A percentile compares a stretch with the other conserved stretches of the same genome.
Conservation (phyloP, 2,113 vertebrate species). For the Halcyon malimbica region DNA sequence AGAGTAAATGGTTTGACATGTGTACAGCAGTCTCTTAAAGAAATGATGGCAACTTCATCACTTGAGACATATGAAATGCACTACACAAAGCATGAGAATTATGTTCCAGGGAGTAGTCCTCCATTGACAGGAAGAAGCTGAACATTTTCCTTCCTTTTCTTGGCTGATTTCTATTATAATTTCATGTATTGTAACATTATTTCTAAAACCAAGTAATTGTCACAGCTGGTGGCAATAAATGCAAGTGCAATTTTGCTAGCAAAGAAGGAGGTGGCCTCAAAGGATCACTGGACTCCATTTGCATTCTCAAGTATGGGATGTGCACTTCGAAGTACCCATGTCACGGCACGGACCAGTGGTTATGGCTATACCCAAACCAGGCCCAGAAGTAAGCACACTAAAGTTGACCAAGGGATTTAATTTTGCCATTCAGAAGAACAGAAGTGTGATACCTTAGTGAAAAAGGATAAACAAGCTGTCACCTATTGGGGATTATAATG, state of each 20-base stretch:
- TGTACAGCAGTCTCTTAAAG: not conserved
- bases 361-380: not conserved
- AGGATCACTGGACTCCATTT: not conserved
- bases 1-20: not conserved
- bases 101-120: not conserved
- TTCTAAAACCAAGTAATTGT: not conserved
- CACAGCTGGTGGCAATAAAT: not conserved
- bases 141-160: not conserved
- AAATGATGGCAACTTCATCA: not conserved
- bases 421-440: not conserved
- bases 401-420: not conserved
- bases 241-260: not conserved
- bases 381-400: not conserved
- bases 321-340: accelerated
- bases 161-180: not conserved
- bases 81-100: not conserved
- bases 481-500: not conserved
- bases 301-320: not conserved
- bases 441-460: not conserved
- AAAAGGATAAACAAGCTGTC: constrained; percentile 10
- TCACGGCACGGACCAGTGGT: not conserved
- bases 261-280: not conserved
- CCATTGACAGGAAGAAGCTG: not conserved
- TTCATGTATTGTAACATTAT: not conserved
- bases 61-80: not conserved